A percentile compares a stretch with the other conserved stretches of the same genome.
Conservation (phyloP, 2,113 vertebrate species). For the Dromiciops gliroides region DNA sequence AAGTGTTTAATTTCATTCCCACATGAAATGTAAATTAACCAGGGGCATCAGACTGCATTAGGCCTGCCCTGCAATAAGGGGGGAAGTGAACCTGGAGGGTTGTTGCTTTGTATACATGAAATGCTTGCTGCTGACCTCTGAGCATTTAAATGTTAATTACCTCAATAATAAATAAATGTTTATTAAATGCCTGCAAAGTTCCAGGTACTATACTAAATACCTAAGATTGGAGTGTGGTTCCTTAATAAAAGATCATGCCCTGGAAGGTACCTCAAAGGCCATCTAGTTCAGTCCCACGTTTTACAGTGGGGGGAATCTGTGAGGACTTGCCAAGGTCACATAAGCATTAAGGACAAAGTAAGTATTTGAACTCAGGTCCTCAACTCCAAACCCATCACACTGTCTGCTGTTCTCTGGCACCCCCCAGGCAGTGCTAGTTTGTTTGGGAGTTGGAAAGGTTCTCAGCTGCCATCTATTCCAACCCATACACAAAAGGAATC, state of each 20-base stretch:
- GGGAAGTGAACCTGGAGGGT: not conserved
- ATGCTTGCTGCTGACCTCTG: not conserved
- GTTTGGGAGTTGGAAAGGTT: not conserved
- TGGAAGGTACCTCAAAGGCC: not conserved
- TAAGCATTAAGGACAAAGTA: not conserved
- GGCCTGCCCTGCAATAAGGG: not conserved
- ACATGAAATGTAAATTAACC: not conserved
- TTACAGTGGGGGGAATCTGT: not conserved
- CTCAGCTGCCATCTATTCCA: not conserved
- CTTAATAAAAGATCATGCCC: not conserved
- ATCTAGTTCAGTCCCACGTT: not conserved
- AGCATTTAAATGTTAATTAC: not conserved
- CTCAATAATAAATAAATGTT: not conserved
- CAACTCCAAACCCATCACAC: too few relatives aligned
- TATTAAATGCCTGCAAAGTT: not conserved
- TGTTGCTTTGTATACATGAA: not conserved
- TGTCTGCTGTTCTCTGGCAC: not conserved
- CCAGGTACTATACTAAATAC: not conserved
- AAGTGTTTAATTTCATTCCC: not conserved
- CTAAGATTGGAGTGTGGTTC: not conserved
- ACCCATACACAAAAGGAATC: not conserved
- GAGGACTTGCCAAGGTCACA: not conserved
- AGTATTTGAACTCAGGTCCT: not conserved
- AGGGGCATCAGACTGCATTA: not conserved
- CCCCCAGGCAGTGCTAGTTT: not conserved